Percentiles rank a stretch among this genome's conserved stretches.
phyloP scores from a whole-genome alignment of 2,888 invertebrate genomes.

The Drosophila atripex region DNA sequence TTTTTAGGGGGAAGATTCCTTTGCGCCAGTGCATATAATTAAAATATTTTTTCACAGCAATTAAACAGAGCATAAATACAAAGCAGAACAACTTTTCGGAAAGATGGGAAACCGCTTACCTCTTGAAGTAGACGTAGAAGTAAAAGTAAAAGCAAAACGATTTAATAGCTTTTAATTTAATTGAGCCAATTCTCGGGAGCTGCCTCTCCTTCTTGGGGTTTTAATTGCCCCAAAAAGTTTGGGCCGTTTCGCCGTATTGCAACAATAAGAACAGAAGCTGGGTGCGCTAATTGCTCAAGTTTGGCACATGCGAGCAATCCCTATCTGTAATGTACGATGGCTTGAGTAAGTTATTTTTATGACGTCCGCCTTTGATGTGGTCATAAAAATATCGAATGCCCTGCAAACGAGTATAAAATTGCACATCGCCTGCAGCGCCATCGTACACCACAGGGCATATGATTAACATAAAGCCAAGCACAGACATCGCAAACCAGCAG shows the following conservation, averaged over 20 bases:
- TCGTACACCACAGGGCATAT: slow-evolving; percentile 51
- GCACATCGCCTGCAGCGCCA: slow-evolving; percentile 25
- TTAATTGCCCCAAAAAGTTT: slow-evolving; percentile 37
- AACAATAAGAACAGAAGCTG: slow-evolving; percentile 13
- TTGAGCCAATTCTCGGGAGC: slow-evolving; percentile 40
- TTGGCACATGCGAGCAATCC: slow-evolving; percentile 22
- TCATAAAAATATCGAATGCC: slow-evolving; percentile 32
- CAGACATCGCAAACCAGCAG: slow-evolving; percentile 47
- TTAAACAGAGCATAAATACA: slow-evolving; percentile 50
- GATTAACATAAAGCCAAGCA: slow-evolving; percentile 60
- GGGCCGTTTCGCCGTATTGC: slow-evolving; percentile 29
- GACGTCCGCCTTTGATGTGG: slow-evolving; percentile 43
- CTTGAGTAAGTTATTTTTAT: slow-evolving; percentile 33
- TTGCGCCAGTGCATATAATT: slow-evolving; percentile 38
- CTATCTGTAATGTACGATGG: slow-evolving; percentile 26
- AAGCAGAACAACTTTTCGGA: slow-evolving; percentile 5
- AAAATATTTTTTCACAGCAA: slow-evolving; percentile 49
- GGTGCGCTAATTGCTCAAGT: slow-evolving; percentile 22
- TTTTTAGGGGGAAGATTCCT: slow-evolving; percentile 25
- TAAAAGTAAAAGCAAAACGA: slow-evolving; percentile 43
- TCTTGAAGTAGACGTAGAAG: slow-evolving; percentile 2
- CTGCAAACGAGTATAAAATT: background rate
- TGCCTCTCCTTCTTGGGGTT: slow-evolving; percentile 2
- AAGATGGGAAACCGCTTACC: slow-evolving; percentile 22
- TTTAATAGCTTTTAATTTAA: slow-evolving; percentile 55